Evolutionary conservation across 2,113 vertebrate genomes (phyloP), one percentile per base, ranked within the genome.

Genomic region (Uropsilus gracilis): DNA sequence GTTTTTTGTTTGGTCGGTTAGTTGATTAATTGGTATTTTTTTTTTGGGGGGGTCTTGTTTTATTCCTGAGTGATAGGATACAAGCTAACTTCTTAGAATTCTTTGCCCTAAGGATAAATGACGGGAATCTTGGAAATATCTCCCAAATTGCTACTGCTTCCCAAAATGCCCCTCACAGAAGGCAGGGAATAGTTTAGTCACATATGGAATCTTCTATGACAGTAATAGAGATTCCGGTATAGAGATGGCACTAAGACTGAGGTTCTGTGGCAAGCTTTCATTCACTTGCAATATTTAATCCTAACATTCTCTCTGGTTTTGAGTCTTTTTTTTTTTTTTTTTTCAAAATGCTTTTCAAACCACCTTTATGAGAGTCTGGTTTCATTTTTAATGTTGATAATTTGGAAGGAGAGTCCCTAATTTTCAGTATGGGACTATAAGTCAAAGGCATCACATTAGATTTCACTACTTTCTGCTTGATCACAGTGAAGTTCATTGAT

Each of bases 381-480:
- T 89, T 94, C 50, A 46, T 53, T 80, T 96, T 84, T 61, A 81
- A 68, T 81, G 44, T 72, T 72, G 26, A 30, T 91, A n/a, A 77
- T 84, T 91, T 95, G 75, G 46, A 94, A 42, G 83, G 53, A 28
- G 84, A 83, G 76, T 84, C 64, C 59, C 48, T 59, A 77, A 75
- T 22, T 95, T 86, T 50, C 32, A 34, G 4, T 86, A 73, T 30
- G 48, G 22, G 8, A 3, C 44, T 84, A 24, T 26, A 69, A 83
- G 71, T 80, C 37, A 57, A 80, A 94, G 81, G 39, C 90, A 69
- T 85, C 73, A 26, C 48, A 81, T 89, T 94, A 68, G 7, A 90
- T 63, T 83, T 61, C 37, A 46, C 30, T 63, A 46, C 11, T 77
- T 94, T 91, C 73, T 86, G 34, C 75, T 75, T 95, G 34, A 85